These are phyloP conservation scores for Lutjanus argentimaculatus DNA, from an alignment of 2,797 vertebrate genomes.

Conservation along the genomic window DNA sequence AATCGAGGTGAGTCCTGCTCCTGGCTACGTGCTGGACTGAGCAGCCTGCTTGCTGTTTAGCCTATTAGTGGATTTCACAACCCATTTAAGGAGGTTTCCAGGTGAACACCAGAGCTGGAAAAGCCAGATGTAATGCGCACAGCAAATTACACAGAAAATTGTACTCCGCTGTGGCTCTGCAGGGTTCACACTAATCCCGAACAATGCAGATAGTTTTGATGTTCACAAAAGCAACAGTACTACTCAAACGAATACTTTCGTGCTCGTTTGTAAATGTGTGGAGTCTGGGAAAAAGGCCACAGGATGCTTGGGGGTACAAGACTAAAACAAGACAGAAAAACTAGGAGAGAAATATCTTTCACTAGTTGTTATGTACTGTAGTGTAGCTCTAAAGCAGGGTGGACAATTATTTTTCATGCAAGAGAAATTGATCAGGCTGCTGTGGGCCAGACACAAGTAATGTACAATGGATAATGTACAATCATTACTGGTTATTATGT, in stretches of 20 bases:
- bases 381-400: background rate
- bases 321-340: slow-evolving; percentile 47
- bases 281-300: slow-evolving; percentile 60
- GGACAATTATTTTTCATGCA: no score
- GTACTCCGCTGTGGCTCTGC: slow-evolving; percentile 13
- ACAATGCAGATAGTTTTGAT: slow-evolving; percentile 56
- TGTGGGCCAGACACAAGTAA: no score
- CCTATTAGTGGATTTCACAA: slow-evolving; percentile 69
- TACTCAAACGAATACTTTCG: slow-evolving; percentile 39
- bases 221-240: slow-evolving; percentile 46
- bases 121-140: slow-evolving; percentile 52
- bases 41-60: slow-evolving; percentile 32
- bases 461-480: no score
- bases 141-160: slow-evolving; percentile 53
- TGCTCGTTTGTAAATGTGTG: slow-evolving; percentile 47
- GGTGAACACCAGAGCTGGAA: slow-evolving; percentile 53
- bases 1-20: slow-evolving; percentile 46
- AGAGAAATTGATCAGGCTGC: no score
- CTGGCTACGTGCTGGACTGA: slow-evolving; percentile 27
- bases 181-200: slow-evolving; percentile 48
- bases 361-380: slow-evolving; percentile 12
- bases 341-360: slow-evolving; percentile 33
- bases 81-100: slow-evolving; percentile 63
- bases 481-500: no score
- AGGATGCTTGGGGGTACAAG: slow-evolving; percentile 52